phyloP scores from a whole-genome alignment of 2,888 invertebrate species.

The Phrixothrix hirtus region DNA sequence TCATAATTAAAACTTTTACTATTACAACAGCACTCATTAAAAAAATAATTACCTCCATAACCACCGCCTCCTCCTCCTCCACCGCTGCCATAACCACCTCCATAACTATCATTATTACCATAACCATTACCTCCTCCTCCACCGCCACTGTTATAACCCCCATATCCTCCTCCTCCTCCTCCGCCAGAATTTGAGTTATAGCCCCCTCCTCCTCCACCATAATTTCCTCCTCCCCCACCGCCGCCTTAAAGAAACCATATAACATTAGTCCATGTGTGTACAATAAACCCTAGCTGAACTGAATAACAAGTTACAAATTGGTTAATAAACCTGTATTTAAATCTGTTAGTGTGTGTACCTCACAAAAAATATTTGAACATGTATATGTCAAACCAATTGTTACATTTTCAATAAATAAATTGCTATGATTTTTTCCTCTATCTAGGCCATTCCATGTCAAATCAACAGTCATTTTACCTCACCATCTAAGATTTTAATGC shows the following conservation, averaged over 20 bases:
- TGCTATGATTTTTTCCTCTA: too few relatives aligned
- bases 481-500: too few relatives aligned
- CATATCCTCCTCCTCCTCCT: slow-evolving; percentile 29
- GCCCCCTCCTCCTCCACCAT: slow-evolving; percentile 28
- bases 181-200: slow-evolving; percentile 39
- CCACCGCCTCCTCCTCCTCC: slow-evolving; percentile 33
- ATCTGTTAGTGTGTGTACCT: too few relatives aligned
- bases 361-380: too few relatives aligned
- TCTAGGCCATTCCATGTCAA: too few relatives aligned
- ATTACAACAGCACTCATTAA: not conserved
- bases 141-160: slow-evolving; percentile 42
- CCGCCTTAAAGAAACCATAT: slow-evolving; percentile 4
- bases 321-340: too few relatives aligned
- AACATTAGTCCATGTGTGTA: too few relatives aligned
- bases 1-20: not conserved
- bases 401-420: too few relatives aligned
- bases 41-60: slow-evolving; percentile 35
- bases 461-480: too few relatives aligned
- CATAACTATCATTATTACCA: slow-evolving; percentile 57
- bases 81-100: slow-evolving; percentile 43
- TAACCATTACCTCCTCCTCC: slow-evolving; percentile 47
- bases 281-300: not conserved
- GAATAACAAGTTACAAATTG: not conserved
- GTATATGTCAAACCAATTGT: too few relatives aligned
- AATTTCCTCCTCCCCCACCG: slow-evolving; percentile 30